Percentiles rank a stretch among this genome's conserved stretches.
Evolutionary conservation across 1,140 invertebrate genomes (phyloP).

Genomic region (Sycobia sp.): DNA sequence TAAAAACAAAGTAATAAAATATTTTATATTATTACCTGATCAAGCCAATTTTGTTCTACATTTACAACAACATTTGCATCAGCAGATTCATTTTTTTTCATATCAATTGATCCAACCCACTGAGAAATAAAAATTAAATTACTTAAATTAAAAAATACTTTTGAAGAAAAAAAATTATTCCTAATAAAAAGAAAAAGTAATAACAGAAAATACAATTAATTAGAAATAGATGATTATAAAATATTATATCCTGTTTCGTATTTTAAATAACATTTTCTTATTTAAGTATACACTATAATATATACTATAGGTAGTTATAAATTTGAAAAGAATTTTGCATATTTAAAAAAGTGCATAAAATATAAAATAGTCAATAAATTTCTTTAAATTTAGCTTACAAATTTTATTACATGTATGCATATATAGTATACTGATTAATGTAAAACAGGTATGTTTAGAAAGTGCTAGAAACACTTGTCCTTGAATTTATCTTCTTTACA

Average conservation of each 20-base stretch:
- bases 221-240: too few relatives aligned
- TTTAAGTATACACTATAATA: neutral
- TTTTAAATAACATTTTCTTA: neutral
- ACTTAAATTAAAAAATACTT: too few relatives aligned
- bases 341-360: constrained; percentile 7
- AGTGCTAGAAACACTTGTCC: too few relatives aligned
- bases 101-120: constrained; percentile 96
- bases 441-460: too few relatives aligned
- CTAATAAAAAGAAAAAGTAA: neutral
- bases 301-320: neutral
- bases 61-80: constrained; percentile 89
- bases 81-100: constrained; percentile 85
- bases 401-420: neutral
- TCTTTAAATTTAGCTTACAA: neutral
- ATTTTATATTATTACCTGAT: constrained; percentile 68
- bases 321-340: too few relatives aligned
- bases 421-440: too few relatives aligned
- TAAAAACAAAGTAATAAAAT: constrained; percentile 4
- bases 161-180: constrained; percentile 1
- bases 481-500: too few relatives aligned
- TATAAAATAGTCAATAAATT: neutral
- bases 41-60: constrained; percentile 72
- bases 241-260: too few relatives aligned
- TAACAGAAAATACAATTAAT: neutral
- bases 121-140: constrained; percentile 55